These are phyloP conservation scores for Neopipo cinnamomea DNA, from an alignment of 2,113 vertebrate species.

Conservation along the genomic window DNA sequence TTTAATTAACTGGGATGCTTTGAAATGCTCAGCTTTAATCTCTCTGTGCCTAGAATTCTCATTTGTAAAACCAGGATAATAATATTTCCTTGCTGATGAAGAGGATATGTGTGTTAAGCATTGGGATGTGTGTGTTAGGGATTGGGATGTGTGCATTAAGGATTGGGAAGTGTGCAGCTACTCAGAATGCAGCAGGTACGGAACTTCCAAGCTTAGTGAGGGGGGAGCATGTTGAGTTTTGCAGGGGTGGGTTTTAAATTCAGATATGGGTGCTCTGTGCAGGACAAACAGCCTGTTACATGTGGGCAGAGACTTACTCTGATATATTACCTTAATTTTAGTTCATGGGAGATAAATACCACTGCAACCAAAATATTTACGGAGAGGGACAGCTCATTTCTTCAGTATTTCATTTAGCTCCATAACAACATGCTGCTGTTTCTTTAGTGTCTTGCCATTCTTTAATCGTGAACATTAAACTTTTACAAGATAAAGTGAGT, in stretches of 20 bases:
- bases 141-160: neutral
- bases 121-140: neutral
- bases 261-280: neutral
- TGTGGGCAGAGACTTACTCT: neutral
- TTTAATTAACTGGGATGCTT: conserved; percentile 69
- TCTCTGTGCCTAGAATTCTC: conserved; percentile 32
- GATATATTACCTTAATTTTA: neutral
- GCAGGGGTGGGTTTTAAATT: neutral
- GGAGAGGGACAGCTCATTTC: conserved; percentile 1
- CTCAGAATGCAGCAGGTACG: neutral
- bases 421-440: neutral
- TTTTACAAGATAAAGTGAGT: conserved; percentile 54
- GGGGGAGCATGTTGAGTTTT: neutral
- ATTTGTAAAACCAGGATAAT: conserved; percentile 46
- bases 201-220: neutral
- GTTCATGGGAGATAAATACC: conserved; percentile 14
- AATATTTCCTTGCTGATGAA: neutral
- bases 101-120: neutral
- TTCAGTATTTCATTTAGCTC: conserved; percentile 54
- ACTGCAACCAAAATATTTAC: neutral
- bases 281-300: neutral
- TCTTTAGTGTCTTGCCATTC: conserved; percentile 34
- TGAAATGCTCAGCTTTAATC: conserved; percentile 65
- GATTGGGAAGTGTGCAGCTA: conserved; percentile 1
- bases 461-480: conserved; percentile 65